Percentiles rank a stretch among this genome's conserved stretches.
These are phyloP conservation scores for Wiebesia pumilae DNA, from an alignment of 1,140 invertebrate genomes.

Conservation along the genomic window DNA sequence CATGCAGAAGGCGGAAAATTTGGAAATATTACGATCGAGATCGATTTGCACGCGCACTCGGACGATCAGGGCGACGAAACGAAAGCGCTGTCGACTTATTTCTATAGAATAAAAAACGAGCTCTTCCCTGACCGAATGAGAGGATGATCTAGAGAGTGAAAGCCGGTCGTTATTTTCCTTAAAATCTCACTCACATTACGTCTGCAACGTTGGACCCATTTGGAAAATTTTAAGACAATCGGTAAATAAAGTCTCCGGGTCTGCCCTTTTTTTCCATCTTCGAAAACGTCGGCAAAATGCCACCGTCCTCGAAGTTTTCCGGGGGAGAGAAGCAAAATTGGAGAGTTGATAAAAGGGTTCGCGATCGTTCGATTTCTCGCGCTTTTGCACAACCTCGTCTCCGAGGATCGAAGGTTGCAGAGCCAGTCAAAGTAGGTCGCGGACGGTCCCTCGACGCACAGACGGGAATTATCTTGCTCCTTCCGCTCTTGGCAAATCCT, in stretches of 20 bases:
- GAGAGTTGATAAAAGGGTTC: not conserved
- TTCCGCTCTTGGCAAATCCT: constrained; percentile 59
- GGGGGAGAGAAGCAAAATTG: not conserved
- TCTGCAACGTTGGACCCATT: too few relatives aligned
- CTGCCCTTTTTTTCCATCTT: too few relatives aligned
- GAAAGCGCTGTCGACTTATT: too few relatives aligned
- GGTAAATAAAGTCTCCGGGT: too few relatives aligned
- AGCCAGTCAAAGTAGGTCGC: constrained; percentile 55
- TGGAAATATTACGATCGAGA: constrained; percentile 6
- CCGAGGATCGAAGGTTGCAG: constrained; percentile 57
- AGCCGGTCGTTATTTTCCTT: too few relatives aligned
- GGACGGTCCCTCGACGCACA: constrained; percentile 33
- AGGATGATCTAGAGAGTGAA: too few relatives aligned
- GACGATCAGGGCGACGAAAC: not conserved
- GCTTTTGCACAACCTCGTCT: constrained; percentile 37
- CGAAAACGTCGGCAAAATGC: too few relatives aligned
- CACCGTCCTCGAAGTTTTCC: too few relatives aligned
- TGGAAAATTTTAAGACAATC: too few relatives aligned
- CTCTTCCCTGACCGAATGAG: too few relatives aligned
- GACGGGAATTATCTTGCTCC: constrained; percentile 53
- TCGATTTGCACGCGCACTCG: not conserved
- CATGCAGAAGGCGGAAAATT: not conserved
- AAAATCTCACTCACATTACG: too few relatives aligned
- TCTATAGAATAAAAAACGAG: too few relatives aligned
- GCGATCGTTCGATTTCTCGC: constrained; percentile 30